Base-by-base conservation (phyloP, 2,797 vertebrate genomes). In the Meda fulgida region DNA sequence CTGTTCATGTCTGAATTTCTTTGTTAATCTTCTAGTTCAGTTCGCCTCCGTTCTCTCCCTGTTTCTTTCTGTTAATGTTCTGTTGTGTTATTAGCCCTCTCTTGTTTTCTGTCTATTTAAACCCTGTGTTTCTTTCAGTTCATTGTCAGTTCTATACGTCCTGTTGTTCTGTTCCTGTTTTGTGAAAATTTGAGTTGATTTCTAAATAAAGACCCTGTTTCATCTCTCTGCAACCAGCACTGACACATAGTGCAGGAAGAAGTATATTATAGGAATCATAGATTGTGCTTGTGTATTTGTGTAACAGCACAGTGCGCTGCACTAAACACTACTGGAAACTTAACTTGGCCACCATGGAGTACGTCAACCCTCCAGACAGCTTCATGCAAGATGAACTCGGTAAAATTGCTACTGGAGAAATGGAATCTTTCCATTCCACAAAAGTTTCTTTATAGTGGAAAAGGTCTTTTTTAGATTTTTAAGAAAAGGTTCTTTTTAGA, bases 301-400 rank as follows among this genome's bases (percentile, higher is more conserved):
- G 70, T 66, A 60, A 86, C 87, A 94, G 93, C 77, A 93, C 88
- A 0, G 95, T 96, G 5, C 95, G 91, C 72, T 96, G 96, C 85
- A 96, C 95, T 1, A 96, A 96, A 82, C 96, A 97, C 87, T 93
- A 94, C 89, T 96, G 96, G 96, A 96, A 93, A 71, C 80, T 96
- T 29, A 93, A 97, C 26, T 90, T 95, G 51, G 93, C 93, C 34
- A 93, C 94, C 1, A 96, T 97, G 96, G 89, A 92, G 81, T 96
- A 96, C 7, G 88, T 94, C 67, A 96, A 96, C 5, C 96, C 95
- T 18, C 96, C 96, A 3, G 94, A 94, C 84, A 96, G 95, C 90
- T 96, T 97, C 90, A 79, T 84, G 48, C 96, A 96, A 89, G 95
- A 96, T 0, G 93, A 96, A 81, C 93, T 97, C 1, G 94, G 96